Evolutionary conservation across 35 echinoderm and acorn worm genomes (phyloP), one percentile per base, ranked within the genome.

Genomic region (Apostichopus parvimensis): DNA sequence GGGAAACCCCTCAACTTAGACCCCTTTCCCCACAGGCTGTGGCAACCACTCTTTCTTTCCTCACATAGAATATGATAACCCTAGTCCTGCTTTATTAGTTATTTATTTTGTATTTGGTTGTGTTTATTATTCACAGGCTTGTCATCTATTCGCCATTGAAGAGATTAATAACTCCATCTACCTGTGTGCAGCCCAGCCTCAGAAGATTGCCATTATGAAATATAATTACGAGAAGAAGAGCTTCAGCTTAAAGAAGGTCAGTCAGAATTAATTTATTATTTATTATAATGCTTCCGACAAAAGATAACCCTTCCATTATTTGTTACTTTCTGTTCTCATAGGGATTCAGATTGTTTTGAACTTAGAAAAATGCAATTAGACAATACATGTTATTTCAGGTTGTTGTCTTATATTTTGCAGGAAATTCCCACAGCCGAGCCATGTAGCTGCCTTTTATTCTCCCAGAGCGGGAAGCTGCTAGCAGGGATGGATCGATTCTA

Each of bases 401-500:
- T 93, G 15, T 22, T 72, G 14, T 5, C 6, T 91, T 25, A 66
- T 92, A 22, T 68, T 21, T 34, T 93, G 14, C 80, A 98, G 97
- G 97, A 98, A 75, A 96, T 98, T 54, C 91, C 93, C 24, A 98
- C 94, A 78, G 87, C 93, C 1, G 97, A 98, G 89, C 95, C 97
- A 11, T 98, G 95, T 77, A 98, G 97, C 73, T 96, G 97, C 92
- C 82, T 98, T 2, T 58, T 93, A 25, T 98, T 98, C 83, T 96
- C 97, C 18, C 70, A 93, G 61, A 87, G 21, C 15, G 95, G 93
- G 56, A 54, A 57, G 17, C 81, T 98, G 13, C 85, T 98, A 0
- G 94, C 95, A 79, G 97, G 97, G 20, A 98, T 95, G 66, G 97
- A 98, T 73, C 87, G 94, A 10, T 96, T 98, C 71, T 98, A 98